Evolutionary conservation across 2,888 invertebrate genomes (phyloP).

Genomic region (Parnassius orleans): DNA sequence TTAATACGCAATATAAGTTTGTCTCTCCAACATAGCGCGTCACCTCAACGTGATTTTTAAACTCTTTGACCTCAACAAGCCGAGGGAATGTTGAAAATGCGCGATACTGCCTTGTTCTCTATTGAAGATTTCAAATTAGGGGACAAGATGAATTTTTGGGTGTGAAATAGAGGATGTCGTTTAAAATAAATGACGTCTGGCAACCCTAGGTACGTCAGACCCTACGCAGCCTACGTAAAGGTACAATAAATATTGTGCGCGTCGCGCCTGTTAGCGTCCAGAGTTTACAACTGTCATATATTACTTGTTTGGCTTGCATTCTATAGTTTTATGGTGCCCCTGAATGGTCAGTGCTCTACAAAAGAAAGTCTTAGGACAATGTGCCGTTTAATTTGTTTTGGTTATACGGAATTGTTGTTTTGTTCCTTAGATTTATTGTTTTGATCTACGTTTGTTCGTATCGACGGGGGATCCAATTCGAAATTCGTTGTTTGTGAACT

Average conservation of each 20-base stretch:
- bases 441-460: conserved; percentile 47
- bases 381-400: conserved; percentile 73
- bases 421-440: conserved; percentile 61
- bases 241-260: conserved; percentile 17
- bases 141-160: too few relatives aligned
- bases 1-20: too few relatives aligned
- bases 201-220: not conserved
- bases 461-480: conserved; percentile 43
- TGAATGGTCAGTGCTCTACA: conserved; percentile 63
- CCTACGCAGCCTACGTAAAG: conserved; percentile 4
- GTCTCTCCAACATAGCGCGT: too few relatives aligned
- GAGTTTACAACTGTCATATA: conserved; percentile 66
- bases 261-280: conserved; percentile 37
- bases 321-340: conserved; percentile 60
- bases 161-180: too few relatives aligned
- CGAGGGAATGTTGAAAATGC: too few relatives aligned
- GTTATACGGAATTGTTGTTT: conserved; percentile 60
- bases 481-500: conserved; percentile 31
- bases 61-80: too few relatives aligned
- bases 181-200: too few relatives aligned
- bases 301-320: conserved; percentile 37
- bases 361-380: conserved; percentile 40
- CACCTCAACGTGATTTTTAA: too few relatives aligned
- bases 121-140: too few relatives aligned
- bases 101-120: too few relatives aligned